These are phyloP conservation scores for Hirtodrosophila cameraria DNA, from an alignment of 2,888 invertebrate genomes.

Conservation along the genomic window DNA sequence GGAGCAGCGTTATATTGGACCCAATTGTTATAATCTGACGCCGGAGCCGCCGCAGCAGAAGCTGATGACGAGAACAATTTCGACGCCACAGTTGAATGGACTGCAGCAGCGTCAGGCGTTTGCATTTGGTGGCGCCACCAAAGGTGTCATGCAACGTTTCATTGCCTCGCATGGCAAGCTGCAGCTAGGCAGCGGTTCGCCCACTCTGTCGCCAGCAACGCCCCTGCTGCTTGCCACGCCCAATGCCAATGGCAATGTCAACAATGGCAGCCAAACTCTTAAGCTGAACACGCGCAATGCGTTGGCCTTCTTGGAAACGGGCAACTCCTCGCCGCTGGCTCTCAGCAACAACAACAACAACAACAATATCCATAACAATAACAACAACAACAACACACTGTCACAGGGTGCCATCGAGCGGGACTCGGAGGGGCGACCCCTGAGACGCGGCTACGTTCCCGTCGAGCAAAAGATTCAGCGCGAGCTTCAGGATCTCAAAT, in stretches of 20 bases:
- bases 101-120: conserved; percentile 85
- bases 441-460: conserved; percentile 91
- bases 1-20: conserved; percentile 81
- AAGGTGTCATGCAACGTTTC: conserved; percentile 93
- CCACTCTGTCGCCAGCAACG: conserved; percentile 7
- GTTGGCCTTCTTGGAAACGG: conserved; percentile 56
- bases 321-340: conserved; percentile 21
- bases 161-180: conserved; percentile 91
- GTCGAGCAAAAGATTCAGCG: conserved; percentile 95
- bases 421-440: conserved; percentile 87
- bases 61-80: conserved; percentile 80
- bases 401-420: conserved; percentile 85
- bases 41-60: conserved; percentile 84
- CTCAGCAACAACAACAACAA: conserved; percentile 10
- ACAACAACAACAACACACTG: conserved; percentile 59
- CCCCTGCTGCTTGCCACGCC: conserved; percentile 13
- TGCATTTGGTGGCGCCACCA: conserved; percentile 88
- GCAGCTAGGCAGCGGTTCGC: conserved; percentile 63
- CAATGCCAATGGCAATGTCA: conserved; percentile 4
- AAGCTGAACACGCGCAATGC: conserved; percentile 66
- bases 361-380: background rate
- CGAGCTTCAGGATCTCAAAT: conserved; percentile 93
- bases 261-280: conserved; percentile 28
- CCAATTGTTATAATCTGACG: conserved; percentile 81
- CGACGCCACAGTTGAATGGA: conserved; percentile 78